phyloP scores from a whole-genome alignment of 2,797 vertebrate genomes.

The Chanos chanos region DNA sequence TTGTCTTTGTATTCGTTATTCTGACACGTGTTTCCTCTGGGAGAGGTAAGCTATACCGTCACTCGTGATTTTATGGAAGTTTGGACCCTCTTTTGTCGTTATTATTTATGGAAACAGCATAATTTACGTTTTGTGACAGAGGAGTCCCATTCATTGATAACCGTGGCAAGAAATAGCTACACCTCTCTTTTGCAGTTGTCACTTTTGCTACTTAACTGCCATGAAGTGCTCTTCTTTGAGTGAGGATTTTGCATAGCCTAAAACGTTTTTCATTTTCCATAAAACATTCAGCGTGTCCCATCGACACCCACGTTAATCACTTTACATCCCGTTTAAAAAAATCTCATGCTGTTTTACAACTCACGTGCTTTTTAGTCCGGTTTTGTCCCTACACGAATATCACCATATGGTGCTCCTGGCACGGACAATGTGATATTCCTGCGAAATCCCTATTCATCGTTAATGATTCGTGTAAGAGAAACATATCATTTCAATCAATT shows the following conservation, averaged over 20 bases:
- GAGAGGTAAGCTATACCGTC: no score
- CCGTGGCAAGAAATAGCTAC: no score
- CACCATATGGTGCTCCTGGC: constrained; percentile 73
- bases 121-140: no score
- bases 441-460: constrained; percentile 29
- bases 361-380: constrained; percentile 37
- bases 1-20: no score
- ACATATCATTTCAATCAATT: constrained; percentile 43
- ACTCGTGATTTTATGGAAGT: no score
- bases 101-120: no score
- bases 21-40: no score
- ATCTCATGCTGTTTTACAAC: constrained; percentile 71
- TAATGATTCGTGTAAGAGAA: constrained; percentile 48
- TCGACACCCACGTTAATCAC: constrained; percentile 55
- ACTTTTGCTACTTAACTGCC: no score
- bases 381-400: constrained; percentile 66
- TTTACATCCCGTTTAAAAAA: constrained; percentile 69
- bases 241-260: constrained; percentile 17
- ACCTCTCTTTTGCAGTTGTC: no score
- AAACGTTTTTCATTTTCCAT: constrained; percentile 45
- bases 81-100: no score
- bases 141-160: no score
- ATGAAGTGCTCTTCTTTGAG: neutral
- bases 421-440: constrained; percentile 39
- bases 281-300: constrained; percentile 40